Base-by-base conservation (phyloP, 2,797 vertebrate species). In the Danio tinwini region DNA sequence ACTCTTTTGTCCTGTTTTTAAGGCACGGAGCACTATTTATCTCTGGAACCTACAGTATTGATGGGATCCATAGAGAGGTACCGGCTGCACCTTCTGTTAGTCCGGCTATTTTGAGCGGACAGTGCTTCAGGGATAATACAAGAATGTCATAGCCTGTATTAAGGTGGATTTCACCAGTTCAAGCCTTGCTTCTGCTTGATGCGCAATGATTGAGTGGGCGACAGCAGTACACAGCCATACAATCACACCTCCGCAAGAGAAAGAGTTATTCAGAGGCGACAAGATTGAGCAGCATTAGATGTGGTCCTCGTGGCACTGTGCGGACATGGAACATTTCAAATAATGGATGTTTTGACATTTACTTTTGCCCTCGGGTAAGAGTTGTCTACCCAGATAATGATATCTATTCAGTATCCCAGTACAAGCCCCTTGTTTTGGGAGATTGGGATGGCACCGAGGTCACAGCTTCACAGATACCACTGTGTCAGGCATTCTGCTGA, bases 141-240 rank as follows among this genome's bases (percentile, higher is more conserved):
- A 65, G 73, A 78, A 78, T 80, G 63, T 69, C 21, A 40, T 49
- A 11, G 49, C 61, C 56, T 67, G 62, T 69, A 17, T 64, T 56
- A 68, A 68, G 67, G 39, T 61, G 4, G n/a, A 63, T 81, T 72
- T 65, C 71, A 69, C 40, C 40, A 64, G n/a, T 61, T 58, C 63
- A 49, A 71, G 61, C 45, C 76, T 59, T 70, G 58, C 70, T 47
- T 47, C 74, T 69, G 29, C 50, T 21, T 76, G 63, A 67, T 49
- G 70, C 61, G 69, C 56, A 80, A 77, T 65, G 71, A 64, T 72
- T 74, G 81, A 77, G 65, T 59, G 78, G 85, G 56, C 74, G 45
- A 83, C 76, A 19, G 79, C 88, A 90, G 92, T 91, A 93, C 85
- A 91, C 81, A 82, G 92, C 91, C 91, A 93, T 92, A 89, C 84